Evolutionary conservation across 2,113 vertebrate species (phyloP), one percentile per base, ranked within the genome.

Genomic region (Etheostoma cragini): DNA sequence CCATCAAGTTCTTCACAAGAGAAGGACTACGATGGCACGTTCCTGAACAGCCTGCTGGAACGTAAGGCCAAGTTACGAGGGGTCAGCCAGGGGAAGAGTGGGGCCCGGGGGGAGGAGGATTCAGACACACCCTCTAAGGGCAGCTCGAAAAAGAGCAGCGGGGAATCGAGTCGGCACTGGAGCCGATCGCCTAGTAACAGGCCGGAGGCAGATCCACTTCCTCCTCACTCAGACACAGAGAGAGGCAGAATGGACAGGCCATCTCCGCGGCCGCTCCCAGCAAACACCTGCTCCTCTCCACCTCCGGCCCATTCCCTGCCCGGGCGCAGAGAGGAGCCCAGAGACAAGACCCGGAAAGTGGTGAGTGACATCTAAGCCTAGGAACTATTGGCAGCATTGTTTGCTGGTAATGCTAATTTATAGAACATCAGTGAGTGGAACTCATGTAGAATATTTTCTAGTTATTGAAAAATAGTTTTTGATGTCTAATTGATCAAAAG

Each of bases 271-370:
- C 81, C 80, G 0, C 95, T 91, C 1, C 78, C 79, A 0, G 93
- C 93, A 76, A 94, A 94, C 83, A 73, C 91, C 72, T 96, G 94
- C 76, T 94, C 96, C 72, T 89, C 95, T 80, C 94, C 94, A 76
- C 89, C 91, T 16, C 76, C 91, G 26, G 87, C 93, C 5, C 96
- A 96, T 47, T 85, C 90, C 61, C 93, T 93, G 3, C 93, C 95
- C 3, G 94, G 94, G 86, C 94, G 83, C 80, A 95, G 96, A 90
- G 98, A 97, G 22, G 97, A 98, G 53, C 95, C 96, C 91, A 96
- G 96, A 76, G 92, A 94, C 78, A 95, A 94, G 21, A 76, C 94
- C 81, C 95, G 96, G 60, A 98, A 98, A 96, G 93, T 95, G 90
- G 98, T 99, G 93, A 96, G 97, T 92, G 80, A 75, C 50, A 73